These are phyloP conservation scores for Dysmachus trigonus DNA, from an alignment of 2,888 invertebrate genomes.

Conservation along the genomic window DNA sequence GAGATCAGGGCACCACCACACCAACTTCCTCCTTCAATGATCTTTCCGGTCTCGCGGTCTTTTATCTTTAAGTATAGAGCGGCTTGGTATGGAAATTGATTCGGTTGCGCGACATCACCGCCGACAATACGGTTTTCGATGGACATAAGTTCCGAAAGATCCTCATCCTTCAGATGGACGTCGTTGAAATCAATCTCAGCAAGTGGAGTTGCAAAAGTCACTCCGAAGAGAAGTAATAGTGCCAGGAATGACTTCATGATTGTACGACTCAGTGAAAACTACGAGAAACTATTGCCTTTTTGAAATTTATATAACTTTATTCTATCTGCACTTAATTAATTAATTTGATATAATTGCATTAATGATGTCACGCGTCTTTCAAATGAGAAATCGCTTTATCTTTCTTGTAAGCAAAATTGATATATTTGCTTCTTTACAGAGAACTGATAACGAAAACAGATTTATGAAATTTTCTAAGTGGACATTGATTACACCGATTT, in stretches of 20 bases:
- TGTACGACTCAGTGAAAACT: background rate
- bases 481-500: background rate
- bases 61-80: background rate
- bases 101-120: slow-evolving; percentile 58
- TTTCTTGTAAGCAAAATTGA: background rate
- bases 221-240: background rate
- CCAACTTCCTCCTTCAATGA: background rate
- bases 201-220: background rate
- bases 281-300: background rate
- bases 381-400: background rate
- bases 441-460: background rate
- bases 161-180: background rate
- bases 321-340: background rate
- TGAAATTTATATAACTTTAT: background rate
- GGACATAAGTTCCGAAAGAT: background rate
- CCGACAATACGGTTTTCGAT: slow-evolving; percentile 59
- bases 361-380: background rate
- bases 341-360: background rate
- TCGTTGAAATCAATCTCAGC: background rate
- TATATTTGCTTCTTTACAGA: no score
- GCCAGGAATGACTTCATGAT: background rate
- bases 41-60: background rate
- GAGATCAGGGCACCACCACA: slow-evolving; percentile 33
- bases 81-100: slow-evolving; percentile 49
- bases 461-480: background rate